A percentile compares a stretch with the other conserved stretches of the same genome.
phyloP scores from a whole-genome alignment of 2,888 invertebrate species.

The Pristionchus exspectatus region DNA sequence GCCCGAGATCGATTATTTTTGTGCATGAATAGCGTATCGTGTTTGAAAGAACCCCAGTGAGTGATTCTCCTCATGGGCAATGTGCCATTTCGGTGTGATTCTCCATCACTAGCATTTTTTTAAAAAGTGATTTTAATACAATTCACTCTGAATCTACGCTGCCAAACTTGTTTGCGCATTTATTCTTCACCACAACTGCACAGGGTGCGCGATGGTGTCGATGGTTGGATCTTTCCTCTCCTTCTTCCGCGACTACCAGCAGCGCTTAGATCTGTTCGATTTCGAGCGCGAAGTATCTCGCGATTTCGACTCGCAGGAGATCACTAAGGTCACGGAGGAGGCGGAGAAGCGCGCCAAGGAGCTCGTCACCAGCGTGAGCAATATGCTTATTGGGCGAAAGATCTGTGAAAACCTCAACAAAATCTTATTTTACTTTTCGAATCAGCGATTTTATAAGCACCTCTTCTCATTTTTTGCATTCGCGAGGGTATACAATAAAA shows the following conservation, averaged over 20 bases:
- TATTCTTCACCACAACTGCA: not conserved
- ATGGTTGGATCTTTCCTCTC: conserved; percentile 62
- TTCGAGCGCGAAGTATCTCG: conserved; percentile 59
- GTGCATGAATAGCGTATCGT: too few relatives aligned
- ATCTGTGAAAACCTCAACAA: too few relatives aligned
- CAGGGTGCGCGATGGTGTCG: conserved; percentile 59
- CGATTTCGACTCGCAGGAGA: conserved; percentile 64
- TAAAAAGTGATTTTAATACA: too few relatives aligned
- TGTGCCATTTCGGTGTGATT: too few relatives aligned
- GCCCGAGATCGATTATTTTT: too few relatives aligned
- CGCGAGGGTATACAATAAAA: too few relatives aligned
- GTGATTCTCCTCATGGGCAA: too few relatives aligned
- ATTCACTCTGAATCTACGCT: too few relatives aligned
- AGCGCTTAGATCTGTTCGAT: conserved; percentile 58
- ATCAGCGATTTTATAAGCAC: not conserved
- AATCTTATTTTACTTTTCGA: not conserved
- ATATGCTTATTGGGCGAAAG: not conserved
- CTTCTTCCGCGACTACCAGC: conserved; percentile 60
- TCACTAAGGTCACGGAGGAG: conserved; percentile 59
- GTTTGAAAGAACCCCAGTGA: too few relatives aligned
- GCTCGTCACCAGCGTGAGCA: conserved; percentile 58
- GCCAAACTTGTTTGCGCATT: not conserved
- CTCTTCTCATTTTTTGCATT: not conserved
- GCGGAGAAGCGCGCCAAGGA: conserved; percentile 64
- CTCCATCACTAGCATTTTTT: too few relatives aligned